phyloP scores from a whole-genome alignment of 1,140 invertebrate species.

The Prorops nasuta region DNA sequence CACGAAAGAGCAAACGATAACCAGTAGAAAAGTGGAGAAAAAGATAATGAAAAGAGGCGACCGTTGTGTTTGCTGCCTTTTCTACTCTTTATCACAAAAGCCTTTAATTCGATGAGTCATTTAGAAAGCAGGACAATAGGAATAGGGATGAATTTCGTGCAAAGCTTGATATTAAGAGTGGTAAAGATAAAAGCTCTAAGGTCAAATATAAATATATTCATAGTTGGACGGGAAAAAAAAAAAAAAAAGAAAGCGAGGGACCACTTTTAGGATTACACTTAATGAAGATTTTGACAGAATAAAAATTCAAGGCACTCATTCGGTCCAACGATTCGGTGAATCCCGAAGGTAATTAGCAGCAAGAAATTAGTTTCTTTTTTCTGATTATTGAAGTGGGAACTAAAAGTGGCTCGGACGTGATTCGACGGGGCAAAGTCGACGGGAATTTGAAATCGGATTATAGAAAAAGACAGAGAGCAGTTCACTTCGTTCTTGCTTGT shows the following conservation, averaged over 20 bases:
- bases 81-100: conserved; percentile 29
- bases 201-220: no score
- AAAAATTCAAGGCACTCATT: conserved; percentile 15
- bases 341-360: conserved; percentile 33
- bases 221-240: no score
- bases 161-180: no score
- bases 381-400: conserved; percentile 11
- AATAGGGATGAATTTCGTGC: no score
- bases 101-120: conserved; percentile 35
- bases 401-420: conserved; percentile 24
- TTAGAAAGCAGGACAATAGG: conserved; percentile 24
- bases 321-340: conserved; percentile 12
- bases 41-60: conserved; percentile 12
- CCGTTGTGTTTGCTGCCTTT: conserved; percentile 19
- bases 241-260: no score
- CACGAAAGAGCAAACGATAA: no score
- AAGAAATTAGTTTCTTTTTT: conserved; percentile 32
- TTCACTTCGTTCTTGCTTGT: conserved; percentile 25
- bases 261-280: no score
- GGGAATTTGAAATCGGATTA: conserved; percentile 41
- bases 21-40: no score
- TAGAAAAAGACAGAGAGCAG: conserved; percentile 23
- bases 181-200: no score
- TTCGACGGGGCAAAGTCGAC: conserved; percentile 8
- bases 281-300: no score